These are phyloP conservation scores for Cenopis cana DNA, from an alignment of 2,888 invertebrate genomes.

Conservation along the genomic window DNA sequence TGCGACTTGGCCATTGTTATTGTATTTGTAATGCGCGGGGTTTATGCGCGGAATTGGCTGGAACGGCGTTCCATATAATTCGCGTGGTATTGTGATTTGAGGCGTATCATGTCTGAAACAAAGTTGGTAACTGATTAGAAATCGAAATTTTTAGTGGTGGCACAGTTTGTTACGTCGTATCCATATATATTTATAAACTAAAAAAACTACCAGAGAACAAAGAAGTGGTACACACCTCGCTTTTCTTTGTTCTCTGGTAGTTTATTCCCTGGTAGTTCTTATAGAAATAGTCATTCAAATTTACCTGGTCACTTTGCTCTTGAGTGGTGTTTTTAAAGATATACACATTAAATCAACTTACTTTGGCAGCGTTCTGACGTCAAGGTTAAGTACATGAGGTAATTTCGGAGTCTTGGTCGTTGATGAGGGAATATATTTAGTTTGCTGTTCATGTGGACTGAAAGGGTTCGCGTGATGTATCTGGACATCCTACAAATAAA, in stretches of 20 bases:
- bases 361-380: not conserved
- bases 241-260: too few species aligned
- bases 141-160: not conserved
- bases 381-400: not conserved
- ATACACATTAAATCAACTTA: not conserved
- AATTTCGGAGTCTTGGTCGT: conserved; percentile 6
- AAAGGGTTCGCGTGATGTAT: not conserved
- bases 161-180: too few species aligned
- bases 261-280: too few species aligned
- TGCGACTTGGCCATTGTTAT: not conserved
- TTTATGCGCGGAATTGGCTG: conserved; percentile 7
- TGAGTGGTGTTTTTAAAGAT: too few species aligned
- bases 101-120: conserved; percentile 1
- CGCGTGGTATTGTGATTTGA: not conserved
- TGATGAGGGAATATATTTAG: not conserved
- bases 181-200: too few species aligned
- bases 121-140: not conserved
- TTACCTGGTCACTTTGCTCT: too few species aligned
- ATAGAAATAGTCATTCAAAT: too few species aligned
- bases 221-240: too few species aligned
- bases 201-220: too few species aligned
- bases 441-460: not conserved
- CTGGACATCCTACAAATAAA: not conserved
- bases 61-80: not conserved
- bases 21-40: not conserved